Base-by-base conservation (phyloP, 2,888 invertebrate species). In the Cyclophora albipunctata region DNA sequence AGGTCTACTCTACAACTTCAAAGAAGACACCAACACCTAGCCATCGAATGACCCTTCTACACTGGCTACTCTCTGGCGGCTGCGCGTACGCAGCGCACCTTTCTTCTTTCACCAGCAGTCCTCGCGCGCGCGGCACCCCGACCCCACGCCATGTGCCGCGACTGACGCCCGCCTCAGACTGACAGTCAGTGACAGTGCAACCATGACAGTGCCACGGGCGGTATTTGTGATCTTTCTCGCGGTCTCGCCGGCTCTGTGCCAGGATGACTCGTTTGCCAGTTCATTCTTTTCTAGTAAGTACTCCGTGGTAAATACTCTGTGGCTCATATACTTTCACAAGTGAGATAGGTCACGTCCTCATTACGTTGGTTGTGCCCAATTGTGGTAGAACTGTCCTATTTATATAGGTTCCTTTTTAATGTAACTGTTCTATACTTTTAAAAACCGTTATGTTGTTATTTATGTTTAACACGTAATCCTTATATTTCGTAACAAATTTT, bases 251-350 rank as follows among this genome's bases (percentile, higher is more conserved):
- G 56, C 71, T 58, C 60, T 64, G 55, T 75, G 82, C 57, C 90
- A 93, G 84, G 94, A 94, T 75, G 95, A 95, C 65, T 95, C 95
- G 47, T 90, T 95, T 72, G 94, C 95, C 56, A 93, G 94, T 69
- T 94, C 94, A 71, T 94, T 95, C 78, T 88, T 96, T 50, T 94
- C 95, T 82, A 95, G 95, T 95, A 89, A 86, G 84, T 60, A 40
- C 48, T 58, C 50, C 20, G 20, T 20, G 20, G 20, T 20, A 20
- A 20, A 20, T 20, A 20, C 20, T 20, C 20, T 20, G 33, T 43
- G 33, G 53, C 48, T 34, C 35, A 44, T 46, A 48, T 46, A 51
- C 34, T 48, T 48, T 45, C 43, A 43, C 43, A 43, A 34, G 43
- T 43, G 43, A 43, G 43, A 43, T 43, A 43, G 43, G 43, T 43